These are phyloP conservation scores for Drosophila simulans DNA, from an alignment of 1,140 invertebrate species.

Conservation along the genomic window DNA sequence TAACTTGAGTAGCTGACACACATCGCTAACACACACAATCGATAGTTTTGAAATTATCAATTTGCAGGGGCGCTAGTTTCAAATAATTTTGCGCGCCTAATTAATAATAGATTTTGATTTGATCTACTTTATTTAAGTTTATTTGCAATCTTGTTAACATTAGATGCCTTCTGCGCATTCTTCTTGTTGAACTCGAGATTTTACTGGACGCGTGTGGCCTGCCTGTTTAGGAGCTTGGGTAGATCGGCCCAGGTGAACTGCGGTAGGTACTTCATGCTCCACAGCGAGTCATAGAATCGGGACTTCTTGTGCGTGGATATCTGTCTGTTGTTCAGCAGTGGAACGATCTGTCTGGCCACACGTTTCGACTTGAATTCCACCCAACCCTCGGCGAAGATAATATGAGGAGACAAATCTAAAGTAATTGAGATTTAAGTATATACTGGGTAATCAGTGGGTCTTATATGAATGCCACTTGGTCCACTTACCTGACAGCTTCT, in stretches of 20 bases:
- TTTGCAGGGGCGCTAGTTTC: no score
- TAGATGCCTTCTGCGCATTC: conserved; percentile 52
- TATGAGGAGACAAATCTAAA: conserved; percentile 85
- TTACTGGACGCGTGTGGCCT: conserved; percentile 92
- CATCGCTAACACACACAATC: no score
- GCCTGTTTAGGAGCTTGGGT: conserved; percentile 84
- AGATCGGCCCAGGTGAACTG: conserved; percentile 97
- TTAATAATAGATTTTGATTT: neutral
- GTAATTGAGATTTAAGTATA: neutral
- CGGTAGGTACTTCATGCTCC: conserved; percentile 98
- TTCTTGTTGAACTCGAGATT: conserved; percentile 91
- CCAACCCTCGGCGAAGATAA: conserved; percentile 97
- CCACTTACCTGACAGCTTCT: conserved; percentile 80
- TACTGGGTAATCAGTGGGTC: no score
- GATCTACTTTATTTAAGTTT: conserved; percentile 5
- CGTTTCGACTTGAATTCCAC: conserved; percentile 97
- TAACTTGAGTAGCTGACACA: no score
- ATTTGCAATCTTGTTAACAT: conserved; percentile 12
- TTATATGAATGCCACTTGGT: neutral
- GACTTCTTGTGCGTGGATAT: conserved; percentile 95
- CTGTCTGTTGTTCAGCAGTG: conserved; percentile 92
- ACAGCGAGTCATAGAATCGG: conserved; percentile 94
- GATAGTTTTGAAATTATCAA: no score
- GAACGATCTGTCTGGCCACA: conserved; percentile 93
- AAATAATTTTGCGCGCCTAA: no score